A percentile compares a stretch with the other conserved stretches of the same genome.
Conservation (phyloP, 2,113 vertebrate species). For the Colistium nudipinnis region DNA sequence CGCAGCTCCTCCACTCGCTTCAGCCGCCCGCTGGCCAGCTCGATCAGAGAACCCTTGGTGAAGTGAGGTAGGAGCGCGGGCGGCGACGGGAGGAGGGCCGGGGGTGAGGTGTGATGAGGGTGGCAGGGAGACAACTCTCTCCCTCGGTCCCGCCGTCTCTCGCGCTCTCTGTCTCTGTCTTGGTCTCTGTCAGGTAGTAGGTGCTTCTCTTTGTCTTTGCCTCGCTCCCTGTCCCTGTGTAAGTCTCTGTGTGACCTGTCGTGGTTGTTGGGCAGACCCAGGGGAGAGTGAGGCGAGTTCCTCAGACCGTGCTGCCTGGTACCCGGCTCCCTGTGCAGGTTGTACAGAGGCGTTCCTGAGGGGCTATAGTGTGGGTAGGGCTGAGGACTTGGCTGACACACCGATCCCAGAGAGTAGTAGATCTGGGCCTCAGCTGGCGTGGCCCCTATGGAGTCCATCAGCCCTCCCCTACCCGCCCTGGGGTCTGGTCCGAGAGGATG, state of each 20-base stretch:
- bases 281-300: conserved; percentile 75
- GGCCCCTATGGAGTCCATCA: conserved; percentile 64
- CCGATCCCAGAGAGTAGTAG: conserved; percentile 78
- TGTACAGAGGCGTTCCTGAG: conserved; percentile 74
- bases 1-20: conserved; percentile 83
- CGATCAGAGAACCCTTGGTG: conserved; percentile 84
- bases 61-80: conserved; percentile 85
- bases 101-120: conserved; percentile 54
- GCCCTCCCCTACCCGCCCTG: conserved; percentile 63
- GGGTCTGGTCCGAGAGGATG: conserved; percentile 70
- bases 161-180: conserved; percentile 64
- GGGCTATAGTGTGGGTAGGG: conserved; percentile 68
- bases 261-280: conserved; percentile 76
- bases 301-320: conserved; percentile 66
- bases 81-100: conserved; percentile 62
- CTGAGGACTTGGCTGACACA: conserved; percentile 66
- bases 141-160: conserved; percentile 62
- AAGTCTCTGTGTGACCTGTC: conserved; percentile 66
- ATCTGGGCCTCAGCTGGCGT: conserved; percentile 78
- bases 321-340: conserved; percentile 71
- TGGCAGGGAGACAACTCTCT: conserved; percentile 67
- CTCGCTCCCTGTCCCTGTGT: conserved; percentile 57
- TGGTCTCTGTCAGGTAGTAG: conserved; percentile 66
- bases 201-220: conserved; percentile 66
- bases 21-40: conserved; percentile 80